Conservation (phyloP, 2,113 vertebrate species). For the Myotis lucifugus region DNA sequence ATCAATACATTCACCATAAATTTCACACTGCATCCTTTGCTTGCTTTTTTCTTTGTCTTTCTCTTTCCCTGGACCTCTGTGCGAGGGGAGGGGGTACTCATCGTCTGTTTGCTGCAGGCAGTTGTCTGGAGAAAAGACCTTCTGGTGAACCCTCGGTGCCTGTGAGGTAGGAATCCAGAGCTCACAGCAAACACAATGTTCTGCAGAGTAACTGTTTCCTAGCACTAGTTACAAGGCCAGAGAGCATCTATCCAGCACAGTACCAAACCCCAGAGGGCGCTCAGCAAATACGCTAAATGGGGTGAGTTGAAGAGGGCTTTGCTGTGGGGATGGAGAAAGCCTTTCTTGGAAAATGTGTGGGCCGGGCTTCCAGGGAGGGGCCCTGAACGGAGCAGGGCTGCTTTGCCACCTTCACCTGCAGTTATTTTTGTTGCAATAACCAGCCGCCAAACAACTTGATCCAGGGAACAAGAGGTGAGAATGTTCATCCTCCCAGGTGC, state of each 20-base stretch:
- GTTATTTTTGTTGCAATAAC: slow-evolving; percentile 67
- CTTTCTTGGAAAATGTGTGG: background rate
- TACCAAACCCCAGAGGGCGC: background rate
- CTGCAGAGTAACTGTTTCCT: background rate
- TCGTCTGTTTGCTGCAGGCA: background rate
- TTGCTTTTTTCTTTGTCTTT: background rate
- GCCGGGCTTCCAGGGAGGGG: background rate
- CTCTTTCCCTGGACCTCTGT: background rate
- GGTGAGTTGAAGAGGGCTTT: background rate
- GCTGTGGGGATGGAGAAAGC: background rate
- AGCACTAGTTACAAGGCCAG: background rate
- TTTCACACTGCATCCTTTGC: background rate
- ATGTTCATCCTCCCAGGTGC: slow-evolving; percentile 69
- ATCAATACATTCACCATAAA: background rate
- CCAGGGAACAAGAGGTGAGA: slow-evolving; percentile 54
- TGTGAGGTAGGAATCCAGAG: background rate
- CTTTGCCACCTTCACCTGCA: slow-evolving; percentile 18
- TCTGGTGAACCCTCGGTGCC: background rate
- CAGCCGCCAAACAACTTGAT: slow-evolving; percentile 64
- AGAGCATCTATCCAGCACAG: background rate
- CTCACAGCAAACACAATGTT: background rate
- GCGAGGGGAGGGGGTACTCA: background rate
- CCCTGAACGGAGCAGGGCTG: background rate
- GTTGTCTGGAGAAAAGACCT: background rate
- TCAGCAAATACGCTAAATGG: background rate